These are phyloP conservation scores for Gambusia yucatana DNA, from an alignment of 2,797 vertebrate genomes.

Conservation along the genomic window DNA sequence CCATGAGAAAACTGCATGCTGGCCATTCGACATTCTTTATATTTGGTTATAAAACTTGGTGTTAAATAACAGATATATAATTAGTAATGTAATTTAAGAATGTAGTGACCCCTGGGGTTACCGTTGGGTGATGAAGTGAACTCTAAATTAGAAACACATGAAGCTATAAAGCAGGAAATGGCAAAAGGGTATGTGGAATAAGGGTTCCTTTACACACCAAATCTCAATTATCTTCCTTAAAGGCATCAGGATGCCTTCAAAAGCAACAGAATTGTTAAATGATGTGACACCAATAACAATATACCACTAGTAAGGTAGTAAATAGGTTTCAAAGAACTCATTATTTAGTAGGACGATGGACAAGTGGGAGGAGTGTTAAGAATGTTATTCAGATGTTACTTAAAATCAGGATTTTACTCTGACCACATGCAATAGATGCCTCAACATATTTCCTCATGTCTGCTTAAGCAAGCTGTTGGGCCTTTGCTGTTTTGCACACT, in stretches of 20 bases:
- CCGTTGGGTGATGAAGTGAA: conserved; percentile 14
- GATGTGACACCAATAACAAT: background rate
- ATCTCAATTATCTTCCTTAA: background rate
- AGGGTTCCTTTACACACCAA: background rate
- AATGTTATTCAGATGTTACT: background rate
- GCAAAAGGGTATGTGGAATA: background rate
- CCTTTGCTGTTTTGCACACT: background rate
- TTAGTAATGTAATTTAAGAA: background rate
- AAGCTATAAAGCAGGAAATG: conserved; percentile 21
- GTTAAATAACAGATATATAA: conserved; percentile 9
- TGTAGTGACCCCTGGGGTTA: background rate
- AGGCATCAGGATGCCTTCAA: background rate
- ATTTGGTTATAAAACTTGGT: conserved; percentile 25
- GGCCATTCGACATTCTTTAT: conserved; percentile 35
- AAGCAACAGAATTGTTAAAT: background rate
- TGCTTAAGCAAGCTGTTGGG: background rate
- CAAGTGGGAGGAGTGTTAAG: background rate
- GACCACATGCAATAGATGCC: background rate
- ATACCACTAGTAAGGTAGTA: background rate
- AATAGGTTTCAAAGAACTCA: background rate
- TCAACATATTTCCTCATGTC: background rate
- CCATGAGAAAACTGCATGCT: conserved; percentile 34
- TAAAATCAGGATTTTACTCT: background rate
- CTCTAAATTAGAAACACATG: conserved; percentile 60
- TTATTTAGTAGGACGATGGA: background rate